A percentile compares a stretch with the other conserved stretches of the same genome.
Conservation (phyloP, 2,797 vertebrate species). For the Nasua narica region DNA sequence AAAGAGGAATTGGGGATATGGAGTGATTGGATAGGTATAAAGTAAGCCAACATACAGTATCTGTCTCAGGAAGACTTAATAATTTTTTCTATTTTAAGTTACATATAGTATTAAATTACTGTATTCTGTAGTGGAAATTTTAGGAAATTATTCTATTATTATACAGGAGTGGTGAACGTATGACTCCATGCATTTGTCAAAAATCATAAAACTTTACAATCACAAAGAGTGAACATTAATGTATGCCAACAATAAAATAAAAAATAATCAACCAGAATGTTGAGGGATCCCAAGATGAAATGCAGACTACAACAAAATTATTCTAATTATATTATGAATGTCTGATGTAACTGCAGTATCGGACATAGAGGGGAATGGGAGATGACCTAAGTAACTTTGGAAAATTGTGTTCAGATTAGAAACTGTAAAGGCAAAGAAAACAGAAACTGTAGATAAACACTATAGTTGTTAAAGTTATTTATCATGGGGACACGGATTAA, state of each 20-base stretch:
- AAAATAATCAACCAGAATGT: not conserved
- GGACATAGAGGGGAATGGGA: not conserved
- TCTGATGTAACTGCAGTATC: not conserved
- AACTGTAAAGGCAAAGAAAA: not conserved
- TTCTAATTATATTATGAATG: not conserved
- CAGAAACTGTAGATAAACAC: not conserved
- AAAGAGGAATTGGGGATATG: not conserved
- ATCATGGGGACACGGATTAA: not conserved
- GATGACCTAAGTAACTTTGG: not conserved
- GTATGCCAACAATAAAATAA: not conserved
- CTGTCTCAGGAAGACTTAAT: not conserved
- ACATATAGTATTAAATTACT: not conserved
- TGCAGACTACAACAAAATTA: not conserved
- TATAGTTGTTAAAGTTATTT: not conserved
- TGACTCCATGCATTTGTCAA: not conserved
- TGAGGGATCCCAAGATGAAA: not conserved
- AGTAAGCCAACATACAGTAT: not conserved
- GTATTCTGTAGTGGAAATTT: not conserved
- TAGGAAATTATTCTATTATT: not conserved
- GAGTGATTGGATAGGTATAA: not conserved
- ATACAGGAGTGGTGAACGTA: not conserved
- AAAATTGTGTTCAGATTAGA: not conserved
- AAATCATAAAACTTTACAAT: not conserved
- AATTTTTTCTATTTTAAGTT: not conserved
- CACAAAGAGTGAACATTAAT: not conserved